phyloP scores from a whole-genome alignment of 2,888 invertebrate species.

The Ochlodes sylvanus region DNA sequence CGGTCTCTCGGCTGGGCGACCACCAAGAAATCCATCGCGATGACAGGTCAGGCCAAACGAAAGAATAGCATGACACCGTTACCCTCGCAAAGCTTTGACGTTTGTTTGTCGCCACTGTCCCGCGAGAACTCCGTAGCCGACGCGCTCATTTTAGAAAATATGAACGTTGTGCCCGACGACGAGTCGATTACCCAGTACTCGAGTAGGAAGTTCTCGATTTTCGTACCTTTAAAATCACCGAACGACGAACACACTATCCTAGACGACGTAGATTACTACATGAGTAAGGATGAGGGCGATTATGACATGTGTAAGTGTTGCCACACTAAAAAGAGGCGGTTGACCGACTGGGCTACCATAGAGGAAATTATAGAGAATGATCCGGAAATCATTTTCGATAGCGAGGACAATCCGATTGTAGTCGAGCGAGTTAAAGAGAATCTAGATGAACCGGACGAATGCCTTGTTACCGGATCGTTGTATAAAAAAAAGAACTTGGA shows the following conservation, averaged over 20 bases:
- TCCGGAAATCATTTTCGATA: conserved; percentile 79
- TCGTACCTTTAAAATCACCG: conserved; percentile 55
- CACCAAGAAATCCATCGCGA: conserved; percentile 88
- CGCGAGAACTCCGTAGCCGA: conserved; percentile 55
- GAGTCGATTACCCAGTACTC: conserved; percentile 65
- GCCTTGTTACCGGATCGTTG: conserved; percentile 47
- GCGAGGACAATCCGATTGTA: conserved; percentile 70
- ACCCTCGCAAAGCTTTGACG: conserved; percentile 52
- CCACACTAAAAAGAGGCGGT: conserved; percentile 57
- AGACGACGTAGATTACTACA: conserved; percentile 72
- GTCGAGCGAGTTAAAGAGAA: conserved; percentile 59
- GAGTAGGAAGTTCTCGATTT: conserved; percentile 70
- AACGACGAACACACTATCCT: conserved; percentile 68
- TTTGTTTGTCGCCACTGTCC: conserved; percentile 49
- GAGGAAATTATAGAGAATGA: conserved; percentile 80
- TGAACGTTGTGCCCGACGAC: conserved; percentile 43
- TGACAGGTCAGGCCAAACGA: conserved; percentile 89
- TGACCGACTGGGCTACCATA: conserved; percentile 72
- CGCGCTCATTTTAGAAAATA: conserved; percentile 46
- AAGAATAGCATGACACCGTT: conserved; percentile 58
- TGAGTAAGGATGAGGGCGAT: conserved; percentile 75
- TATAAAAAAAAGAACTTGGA: conserved; percentile 55
- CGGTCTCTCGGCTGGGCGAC: conserved; percentile 95
- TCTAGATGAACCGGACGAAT: conserved; percentile 34
- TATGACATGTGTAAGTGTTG: conserved; percentile 76